phyloP scores from a whole-genome alignment of 2,113 vertebrate species.

The Anoplopoma fimbria region DNA sequence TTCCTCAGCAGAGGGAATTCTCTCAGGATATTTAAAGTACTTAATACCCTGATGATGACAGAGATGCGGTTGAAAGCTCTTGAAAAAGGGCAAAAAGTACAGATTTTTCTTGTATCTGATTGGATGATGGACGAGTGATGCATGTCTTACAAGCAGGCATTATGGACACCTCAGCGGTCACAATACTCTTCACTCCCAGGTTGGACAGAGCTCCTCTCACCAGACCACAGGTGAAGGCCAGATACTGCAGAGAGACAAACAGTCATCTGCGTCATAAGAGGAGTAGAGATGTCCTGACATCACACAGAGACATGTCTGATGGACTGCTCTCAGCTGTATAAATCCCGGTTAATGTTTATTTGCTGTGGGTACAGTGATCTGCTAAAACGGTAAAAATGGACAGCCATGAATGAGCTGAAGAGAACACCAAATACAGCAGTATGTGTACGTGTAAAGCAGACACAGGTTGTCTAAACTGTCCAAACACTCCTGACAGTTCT shows the following conservation, averaged over 20 bases:
- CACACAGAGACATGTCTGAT: background rate
- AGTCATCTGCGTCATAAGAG: background rate
- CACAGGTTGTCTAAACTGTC: background rate
- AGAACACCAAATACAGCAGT: background rate
- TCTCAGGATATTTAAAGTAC: too few relatives aligned
- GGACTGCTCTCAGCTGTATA: background rate
- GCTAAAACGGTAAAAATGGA: background rate
- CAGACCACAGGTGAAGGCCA: constrained; percentile 95
- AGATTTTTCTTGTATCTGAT: background rate
- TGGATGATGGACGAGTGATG: background rate
- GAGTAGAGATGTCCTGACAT: background rate
- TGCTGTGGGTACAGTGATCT: too few relatives aligned
- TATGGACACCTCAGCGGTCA: constrained; percentile 95
- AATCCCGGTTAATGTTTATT: background rate
- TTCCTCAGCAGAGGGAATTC: too few relatives aligned
- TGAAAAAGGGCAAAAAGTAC: background rate
- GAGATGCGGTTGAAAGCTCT: background rate
- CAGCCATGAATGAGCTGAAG: background rate
- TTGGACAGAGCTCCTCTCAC: constrained; percentile 94
- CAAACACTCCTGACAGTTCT: background rate
- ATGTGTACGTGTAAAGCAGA: background rate
- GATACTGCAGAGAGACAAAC: constrained; percentile 84
- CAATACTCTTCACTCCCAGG: constrained; percentile 95
- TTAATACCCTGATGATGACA: background rate
- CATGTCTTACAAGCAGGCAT: constrained; percentile 93